Conservation (phyloP, 2,797 vertebrate species). For the Molothrus ater region DNA sequence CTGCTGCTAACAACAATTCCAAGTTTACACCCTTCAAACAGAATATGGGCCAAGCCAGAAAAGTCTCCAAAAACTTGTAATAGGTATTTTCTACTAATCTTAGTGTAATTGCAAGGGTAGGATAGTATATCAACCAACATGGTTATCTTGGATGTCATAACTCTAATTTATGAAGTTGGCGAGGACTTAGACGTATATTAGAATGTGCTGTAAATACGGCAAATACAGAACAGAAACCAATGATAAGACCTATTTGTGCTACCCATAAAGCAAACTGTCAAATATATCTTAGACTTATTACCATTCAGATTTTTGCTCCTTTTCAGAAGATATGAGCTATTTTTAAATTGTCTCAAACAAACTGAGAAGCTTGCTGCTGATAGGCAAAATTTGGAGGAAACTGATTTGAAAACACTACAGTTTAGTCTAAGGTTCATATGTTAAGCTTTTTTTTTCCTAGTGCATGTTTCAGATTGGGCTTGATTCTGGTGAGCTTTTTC, state of each 20-base stretch:
- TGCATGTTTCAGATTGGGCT: accelerated
- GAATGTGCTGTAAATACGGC: neutral
- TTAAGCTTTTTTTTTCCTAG: neutral
- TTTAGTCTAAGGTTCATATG: neutral
- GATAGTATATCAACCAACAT: neutral
- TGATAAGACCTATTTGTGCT: neutral
- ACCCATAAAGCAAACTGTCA: neutral
- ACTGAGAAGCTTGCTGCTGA: neutral
- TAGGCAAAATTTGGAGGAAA: neutral
- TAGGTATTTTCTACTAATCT: neutral
- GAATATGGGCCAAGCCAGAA: neutral
- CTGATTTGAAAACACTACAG: neutral
- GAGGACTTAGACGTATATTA: neutral
- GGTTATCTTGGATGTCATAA: neutral
- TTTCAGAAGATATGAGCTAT: neutral
- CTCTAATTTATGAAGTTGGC: neutral
- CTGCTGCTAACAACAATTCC: neutral
- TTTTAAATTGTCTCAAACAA: neutral
- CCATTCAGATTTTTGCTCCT: neutral
- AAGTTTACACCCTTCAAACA: neutral
- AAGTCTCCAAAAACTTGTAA: neutral
- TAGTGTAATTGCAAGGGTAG: neutral
- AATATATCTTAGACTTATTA: neutral
- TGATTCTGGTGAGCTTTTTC: neutral
- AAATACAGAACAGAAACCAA: neutral